Base-by-base conservation (phyloP, 2,113 vertebrate genomes). In the Choloepus hoffmanni region DNA sequence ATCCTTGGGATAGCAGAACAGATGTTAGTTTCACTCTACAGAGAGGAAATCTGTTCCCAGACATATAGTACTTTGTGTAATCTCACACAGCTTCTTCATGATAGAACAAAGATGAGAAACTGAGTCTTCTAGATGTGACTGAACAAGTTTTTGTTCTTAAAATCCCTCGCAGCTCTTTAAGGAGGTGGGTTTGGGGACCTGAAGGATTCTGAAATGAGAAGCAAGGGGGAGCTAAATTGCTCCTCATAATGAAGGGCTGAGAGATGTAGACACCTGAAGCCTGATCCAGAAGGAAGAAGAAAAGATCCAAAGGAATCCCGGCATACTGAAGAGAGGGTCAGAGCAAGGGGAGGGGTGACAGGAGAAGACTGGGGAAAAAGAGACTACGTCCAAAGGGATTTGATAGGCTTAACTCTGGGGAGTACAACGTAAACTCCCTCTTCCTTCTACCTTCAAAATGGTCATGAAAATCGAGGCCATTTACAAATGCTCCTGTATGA, bases 91-190 rank as follows among this genome's bases (percentile, higher is more conserved):
- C 18, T 74, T 90, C 33, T 79, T 79, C 74, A 90, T 84, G 50
- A 62, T 21, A 63, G 76, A n/a, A 85, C 45, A 85, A 87, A 90
- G 76, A 85, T 18, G 94, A 89, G 81, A 78, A 87, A 36, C 28
- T 30, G 28, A 62, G 8, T 94, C 78, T 95, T 63, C 43, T 68
- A 70, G 76, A 81, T 26, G 36, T 3, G 1, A 28, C 1, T 4
- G 28, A 83, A 92, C 48, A 50, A 12, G 53, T 40, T 89, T 50
- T 83, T 78, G 53, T 43, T 76, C 53, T 68, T 83, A 55, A 95
- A 94, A 48, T 67, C 5, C 14, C 60, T 28, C 4, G 60, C 16
- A 67, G n/a, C 63, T 86, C 36, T 85, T 62, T 55, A 45, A 88
- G 73, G 45, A 94, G 18, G 5, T 45, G 33, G 8, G 14, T 36